A percentile compares a stretch with the other conserved stretches of the same genome.
phyloP scores from a whole-genome alignment of 2,113 vertebrate genomes.

The Heloderma charlesbogerti region DNA sequence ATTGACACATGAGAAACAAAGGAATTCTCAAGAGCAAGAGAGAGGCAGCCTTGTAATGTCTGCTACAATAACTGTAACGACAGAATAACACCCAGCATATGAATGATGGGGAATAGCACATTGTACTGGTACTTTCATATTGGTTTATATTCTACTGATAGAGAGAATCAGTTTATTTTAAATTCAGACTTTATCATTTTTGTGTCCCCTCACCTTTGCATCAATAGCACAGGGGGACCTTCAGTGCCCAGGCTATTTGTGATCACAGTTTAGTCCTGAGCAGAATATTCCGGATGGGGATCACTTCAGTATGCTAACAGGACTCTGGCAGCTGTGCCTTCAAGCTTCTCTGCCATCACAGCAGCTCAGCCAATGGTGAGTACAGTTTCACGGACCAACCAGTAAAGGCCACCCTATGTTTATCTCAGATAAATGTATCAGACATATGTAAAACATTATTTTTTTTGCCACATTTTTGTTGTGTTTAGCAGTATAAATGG shows the following conservation, averaged over 20 bases:
- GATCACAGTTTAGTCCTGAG: not conserved
- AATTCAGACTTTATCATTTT: not conserved
- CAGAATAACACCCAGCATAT: not conserved
- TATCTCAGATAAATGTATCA: not conserved
- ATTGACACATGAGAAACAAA: conserved; percentile 24
- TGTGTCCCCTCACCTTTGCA: not conserved
- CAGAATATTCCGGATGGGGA: not conserved
- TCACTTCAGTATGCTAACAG: not conserved
- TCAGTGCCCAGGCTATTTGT: not conserved
- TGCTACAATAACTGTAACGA: conserved; percentile 9
- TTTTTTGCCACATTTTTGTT: not conserved
- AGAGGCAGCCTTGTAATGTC: not conserved
- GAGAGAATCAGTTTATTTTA: not conserved
- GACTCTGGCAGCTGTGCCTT: not conserved
- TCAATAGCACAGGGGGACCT: not conserved
- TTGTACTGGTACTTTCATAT: not conserved
- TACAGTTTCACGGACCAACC: not conserved
- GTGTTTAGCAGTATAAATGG: not conserved
- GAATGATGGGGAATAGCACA: not conserved
- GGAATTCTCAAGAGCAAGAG: conserved; percentile 11
- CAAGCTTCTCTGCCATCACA: not conserved
- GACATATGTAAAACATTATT: not conserved
- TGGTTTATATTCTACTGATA: not conserved
- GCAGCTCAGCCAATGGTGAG: not conserved
- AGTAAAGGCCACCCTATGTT: not conserved